Conservation (phyloP, 2,113 vertebrate species). For the Paraplagusia blochii region DNA sequence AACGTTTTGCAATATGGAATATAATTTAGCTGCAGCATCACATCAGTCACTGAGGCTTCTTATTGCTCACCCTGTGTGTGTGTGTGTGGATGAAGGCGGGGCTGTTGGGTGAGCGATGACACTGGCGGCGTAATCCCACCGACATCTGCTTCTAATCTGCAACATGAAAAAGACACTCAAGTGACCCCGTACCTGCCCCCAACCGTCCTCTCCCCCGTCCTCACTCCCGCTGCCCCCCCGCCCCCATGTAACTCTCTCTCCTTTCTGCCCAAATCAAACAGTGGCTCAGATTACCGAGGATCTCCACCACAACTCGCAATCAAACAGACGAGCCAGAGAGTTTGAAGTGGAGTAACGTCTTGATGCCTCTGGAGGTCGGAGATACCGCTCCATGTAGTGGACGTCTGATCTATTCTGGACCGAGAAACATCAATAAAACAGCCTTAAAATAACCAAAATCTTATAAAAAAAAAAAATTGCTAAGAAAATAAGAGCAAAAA, state of each 20-base stretch:
- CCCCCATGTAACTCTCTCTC: slow-evolving; percentile 41
- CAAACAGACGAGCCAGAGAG: slow-evolving; percentile 47
- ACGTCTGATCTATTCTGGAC: too few relatives aligned
- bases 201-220: slow-evolving; percentile 50
- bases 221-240: slow-evolving; percentile 41
- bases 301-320: slow-evolving; percentile 56
- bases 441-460: too few relatives aligned
- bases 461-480: too few relatives aligned
- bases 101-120: slow-evolving; percentile 74
- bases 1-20: not conserved
- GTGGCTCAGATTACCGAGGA: slow-evolving; percentile 59
- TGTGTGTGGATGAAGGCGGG: slow-evolving; percentile 45
- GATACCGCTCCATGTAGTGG: slow-evolving; percentile 19
- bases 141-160: slow-evolving; percentile 79
- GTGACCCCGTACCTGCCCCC: slow-evolving; percentile 65
- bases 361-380: slow-evolving; percentile 14
- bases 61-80: slow-evolving; percentile 15
- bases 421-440: too few relatives aligned
- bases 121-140: slow-evolving; percentile 68
- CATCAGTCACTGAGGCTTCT: slow-evolving; percentile 21
- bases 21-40: slow-evolving; percentile 12
- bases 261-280: slow-evolving; percentile 69
- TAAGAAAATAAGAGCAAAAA: too few relatives aligned
- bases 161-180: slow-evolving; percentile 74
- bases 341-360: slow-evolving; percentile 27